These are phyloP conservation scores for Heliconius hermathena DNA, from an alignment of 1,140 invertebrate genomes.

Conservation along the genomic window DNA sequence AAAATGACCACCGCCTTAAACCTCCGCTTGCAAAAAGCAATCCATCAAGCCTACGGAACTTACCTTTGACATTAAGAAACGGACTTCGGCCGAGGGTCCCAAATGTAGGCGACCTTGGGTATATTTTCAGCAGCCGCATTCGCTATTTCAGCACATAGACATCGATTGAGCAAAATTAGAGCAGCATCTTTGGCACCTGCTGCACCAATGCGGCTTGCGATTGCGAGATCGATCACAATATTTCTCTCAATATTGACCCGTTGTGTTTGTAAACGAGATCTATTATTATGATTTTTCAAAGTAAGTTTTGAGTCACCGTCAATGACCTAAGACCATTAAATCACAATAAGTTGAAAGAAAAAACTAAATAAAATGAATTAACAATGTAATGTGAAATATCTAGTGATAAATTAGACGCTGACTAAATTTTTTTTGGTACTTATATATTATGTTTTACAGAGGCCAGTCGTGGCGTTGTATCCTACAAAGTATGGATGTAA, in stretches of 20 bases:
- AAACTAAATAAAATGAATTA: too few species aligned
- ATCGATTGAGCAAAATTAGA: slow-evolving; percentile 66
- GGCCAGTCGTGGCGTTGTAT: too few species aligned
- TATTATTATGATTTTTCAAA: background rate
- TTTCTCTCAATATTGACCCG: background rate
- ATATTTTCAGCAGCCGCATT: slow-evolving; percentile 41
- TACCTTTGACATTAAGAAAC: slow-evolving; percentile 42
- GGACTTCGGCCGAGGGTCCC: slow-evolving; percentile 38
- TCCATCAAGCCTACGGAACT: slow-evolving; percentile 25
- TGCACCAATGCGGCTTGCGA: slow-evolving; percentile 48
- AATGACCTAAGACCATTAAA: too few species aligned
- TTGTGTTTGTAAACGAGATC: background rate
- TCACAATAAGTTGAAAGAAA: too few species aligned
- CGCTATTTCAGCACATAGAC: slow-evolving; percentile 64
- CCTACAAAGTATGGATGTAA: too few species aligned
- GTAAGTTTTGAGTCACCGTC: too few species aligned
- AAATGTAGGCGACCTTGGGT: slow-evolving; percentile 35
- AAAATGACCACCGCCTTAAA: background rate
- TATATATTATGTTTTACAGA: too few species aligned
- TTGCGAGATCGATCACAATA: slow-evolving; percentile 53
- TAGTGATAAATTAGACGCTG: too few species aligned
- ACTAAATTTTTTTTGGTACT: too few species aligned
- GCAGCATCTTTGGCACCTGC: slow-evolving; percentile 66
- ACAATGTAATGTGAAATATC: too few species aligned
- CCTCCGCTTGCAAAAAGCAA: slow-evolving; percentile 10